phyloP scores from a whole-genome alignment of 1,140 invertebrate species.

The Harlomillsia oculata region DNA sequence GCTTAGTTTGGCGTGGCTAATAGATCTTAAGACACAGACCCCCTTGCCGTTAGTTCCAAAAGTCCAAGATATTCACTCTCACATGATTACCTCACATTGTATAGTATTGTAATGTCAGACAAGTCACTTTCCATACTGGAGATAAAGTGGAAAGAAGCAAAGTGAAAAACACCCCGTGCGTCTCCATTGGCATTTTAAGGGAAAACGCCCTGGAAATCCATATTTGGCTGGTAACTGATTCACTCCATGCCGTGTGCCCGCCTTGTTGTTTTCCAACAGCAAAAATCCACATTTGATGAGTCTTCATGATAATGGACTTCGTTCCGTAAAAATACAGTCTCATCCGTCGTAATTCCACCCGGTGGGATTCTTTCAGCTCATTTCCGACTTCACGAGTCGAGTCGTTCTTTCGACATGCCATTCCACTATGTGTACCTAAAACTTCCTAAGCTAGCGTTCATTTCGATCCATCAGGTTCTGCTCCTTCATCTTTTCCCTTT shows the following conservation, averaged over 20 bases:
- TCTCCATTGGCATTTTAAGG: conserved; percentile 16
- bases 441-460: no score
- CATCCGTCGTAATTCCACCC: conserved; percentile 9
- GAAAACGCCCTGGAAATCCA: conserved; percentile 27
- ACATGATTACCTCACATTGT: no score
- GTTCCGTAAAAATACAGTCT: conserved; percentile 4
- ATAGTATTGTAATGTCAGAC: no score
- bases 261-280: not conserved
- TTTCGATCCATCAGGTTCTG: no score
- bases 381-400: conserved; percentile 14
- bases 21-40: not conserved
- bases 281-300: not conserved
- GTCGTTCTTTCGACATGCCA: no score
- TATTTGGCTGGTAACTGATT: conserved; percentile 19
- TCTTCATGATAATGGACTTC: conserved; percentile 4
- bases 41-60: not conserved
- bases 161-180: not conserved
- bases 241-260: conserved; percentile 9
- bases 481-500: no score
- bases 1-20: not conserved
- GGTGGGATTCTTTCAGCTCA: conserved; percentile 10
- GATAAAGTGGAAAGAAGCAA: not conserved
- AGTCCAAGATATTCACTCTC: conserved; percentile 1
- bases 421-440: no score
- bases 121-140: no score